Evolutionary conservation across 1,140 invertebrate species (phyloP).

Genomic region (Wiebesia pumilae): DNA sequence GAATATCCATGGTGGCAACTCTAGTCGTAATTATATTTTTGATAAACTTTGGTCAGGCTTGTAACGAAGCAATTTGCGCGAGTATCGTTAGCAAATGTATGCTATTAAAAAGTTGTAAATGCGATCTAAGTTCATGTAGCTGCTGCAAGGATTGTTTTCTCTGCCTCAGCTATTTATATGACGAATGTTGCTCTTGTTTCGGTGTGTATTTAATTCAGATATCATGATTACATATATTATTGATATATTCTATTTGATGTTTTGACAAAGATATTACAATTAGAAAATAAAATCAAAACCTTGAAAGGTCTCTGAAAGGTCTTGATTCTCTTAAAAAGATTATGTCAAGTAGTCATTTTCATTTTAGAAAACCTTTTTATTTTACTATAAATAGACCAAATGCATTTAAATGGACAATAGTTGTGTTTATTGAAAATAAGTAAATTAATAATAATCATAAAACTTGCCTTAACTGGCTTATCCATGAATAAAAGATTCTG

Average conservation of each 20-base stretch:
- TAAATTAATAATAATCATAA: too few species aligned
- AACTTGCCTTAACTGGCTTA: too few species aligned
- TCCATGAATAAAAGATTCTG: too few species aligned
- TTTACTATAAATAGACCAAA: too few species aligned
- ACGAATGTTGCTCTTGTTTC: conserved; percentile 93
- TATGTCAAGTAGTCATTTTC: too few species aligned
- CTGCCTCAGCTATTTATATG: conserved; percentile 88
- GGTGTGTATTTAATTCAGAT: conserved; percentile 76
- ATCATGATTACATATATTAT: not conserved
- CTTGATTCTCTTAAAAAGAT: too few species aligned
- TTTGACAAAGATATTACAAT: too few species aligned
- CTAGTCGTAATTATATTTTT: not conserved
- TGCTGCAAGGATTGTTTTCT: conserved; percentile 91
- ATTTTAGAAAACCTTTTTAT: too few species aligned
- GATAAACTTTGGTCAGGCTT: conserved; percentile 61
- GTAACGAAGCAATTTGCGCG: conserved; percentile 90
- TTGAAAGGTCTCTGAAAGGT: too few species aligned
- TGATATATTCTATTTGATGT: not conserved
- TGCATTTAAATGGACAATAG: too few species aligned
- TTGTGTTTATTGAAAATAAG: too few species aligned
- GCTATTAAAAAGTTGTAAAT: conserved; percentile 92
- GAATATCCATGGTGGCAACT: not conserved
- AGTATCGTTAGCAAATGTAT: conserved; percentile 94
- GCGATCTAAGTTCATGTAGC: conserved; percentile 85
- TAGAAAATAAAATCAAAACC: too few species aligned